A percentile compares a stretch with the other conserved stretches of the same genome.
Evolutionary conservation across 2,797 vertebrate genomes (phyloP).

Genomic region (Selene dorsalis): DNA sequence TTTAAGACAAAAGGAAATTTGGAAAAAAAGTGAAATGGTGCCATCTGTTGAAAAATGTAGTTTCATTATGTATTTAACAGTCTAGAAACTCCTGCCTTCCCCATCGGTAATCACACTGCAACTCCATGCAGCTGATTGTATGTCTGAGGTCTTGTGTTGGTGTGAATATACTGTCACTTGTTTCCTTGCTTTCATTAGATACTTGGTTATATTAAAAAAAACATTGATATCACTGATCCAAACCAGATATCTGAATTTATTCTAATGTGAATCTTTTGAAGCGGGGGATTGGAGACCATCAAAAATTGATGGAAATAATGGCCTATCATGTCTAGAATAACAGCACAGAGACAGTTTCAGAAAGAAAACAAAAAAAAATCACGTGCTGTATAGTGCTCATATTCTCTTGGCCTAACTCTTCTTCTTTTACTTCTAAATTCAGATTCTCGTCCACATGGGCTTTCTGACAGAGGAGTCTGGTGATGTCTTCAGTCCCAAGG

Average conservation of each 20-base stretch:
- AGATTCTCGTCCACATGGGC: slow-evolving; percentile 96
- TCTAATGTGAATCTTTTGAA: slow-evolving; percentile 26
- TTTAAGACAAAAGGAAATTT: slow-evolving; percentile 27
- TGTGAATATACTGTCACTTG: slow-evolving; percentile 80
- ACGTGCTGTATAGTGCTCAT: background rate
- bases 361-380: slow-evolving; percentile 42
- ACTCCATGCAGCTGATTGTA: slow-evolving; percentile 43
- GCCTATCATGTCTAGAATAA: background rate
- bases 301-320: background rate
- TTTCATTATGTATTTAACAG: slow-evolving; percentile 68
- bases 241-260: slow-evolving; percentile 42
- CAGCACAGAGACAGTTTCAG: background rate
- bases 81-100: slow-evolving; percentile 51
- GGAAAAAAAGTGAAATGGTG: slow-evolving; percentile 24
- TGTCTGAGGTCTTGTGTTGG: slow-evolving; percentile 43
- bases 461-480: slow-evolving; percentile 98
- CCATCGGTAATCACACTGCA: slow-evolving; percentile 61
- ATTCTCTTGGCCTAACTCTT: background rate
- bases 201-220: slow-evolving; percentile 40
- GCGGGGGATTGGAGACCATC: background rate
- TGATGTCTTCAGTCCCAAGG: slow-evolving; percentile 96
- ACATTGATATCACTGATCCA: slow-evolving; percentile 28
- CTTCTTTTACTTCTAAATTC: slow-evolving; percentile 80
- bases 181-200: slow-evolving; percentile 30
- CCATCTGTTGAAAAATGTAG: slow-evolving; percentile 64